Conservation (phyloP, 2,113 vertebrate genomes). For the Percina caprodes region DNA sequence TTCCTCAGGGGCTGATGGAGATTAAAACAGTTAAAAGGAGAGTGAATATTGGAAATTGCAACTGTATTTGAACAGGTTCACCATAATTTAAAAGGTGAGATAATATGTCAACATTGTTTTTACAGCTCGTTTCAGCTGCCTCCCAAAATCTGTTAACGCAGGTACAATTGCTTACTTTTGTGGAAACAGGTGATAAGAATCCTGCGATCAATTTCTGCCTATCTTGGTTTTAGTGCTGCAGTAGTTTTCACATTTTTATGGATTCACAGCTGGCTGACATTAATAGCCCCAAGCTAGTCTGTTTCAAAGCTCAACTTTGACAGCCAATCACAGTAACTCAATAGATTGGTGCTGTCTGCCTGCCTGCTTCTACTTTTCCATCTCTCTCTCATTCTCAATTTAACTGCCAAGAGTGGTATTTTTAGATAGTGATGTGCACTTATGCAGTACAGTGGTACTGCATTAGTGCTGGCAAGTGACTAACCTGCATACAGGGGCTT, state of each 20-base stretch:
- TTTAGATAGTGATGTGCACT: conserved; percentile 39
- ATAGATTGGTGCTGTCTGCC: conserved; percentile 43
- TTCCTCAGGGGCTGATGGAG: not conserved
- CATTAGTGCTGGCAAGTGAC: conserved; percentile 24
- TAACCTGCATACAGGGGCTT: conserved; percentile 11
- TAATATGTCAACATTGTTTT: not conserved
- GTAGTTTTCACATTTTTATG: conserved; percentile 7
- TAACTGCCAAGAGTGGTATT: conserved; percentile 25
- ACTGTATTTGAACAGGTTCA: not conserved
- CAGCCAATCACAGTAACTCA: conserved; percentile 50
- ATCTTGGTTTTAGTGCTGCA: not conserved
- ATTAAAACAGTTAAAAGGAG: not conserved
- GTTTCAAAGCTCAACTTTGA: conserved; percentile 44
- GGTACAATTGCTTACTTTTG: not conserved
- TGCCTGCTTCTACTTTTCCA: conserved; percentile 29
- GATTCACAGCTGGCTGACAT: conserved; percentile 45
- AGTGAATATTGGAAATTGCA: not conserved
- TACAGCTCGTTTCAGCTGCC: not conserved
- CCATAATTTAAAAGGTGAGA: not conserved
- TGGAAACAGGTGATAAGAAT: not conserved
- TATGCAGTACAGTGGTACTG: not conserved
- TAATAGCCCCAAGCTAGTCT: conserved; percentile 32
- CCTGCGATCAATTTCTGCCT: not conserved
- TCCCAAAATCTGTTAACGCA: not conserved
- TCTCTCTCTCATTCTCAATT: conserved; percentile 20